Base-by-base conservation (phyloP, 2,888 invertebrate genomes). In the Himalopsyche kuldschensis region DNA sequence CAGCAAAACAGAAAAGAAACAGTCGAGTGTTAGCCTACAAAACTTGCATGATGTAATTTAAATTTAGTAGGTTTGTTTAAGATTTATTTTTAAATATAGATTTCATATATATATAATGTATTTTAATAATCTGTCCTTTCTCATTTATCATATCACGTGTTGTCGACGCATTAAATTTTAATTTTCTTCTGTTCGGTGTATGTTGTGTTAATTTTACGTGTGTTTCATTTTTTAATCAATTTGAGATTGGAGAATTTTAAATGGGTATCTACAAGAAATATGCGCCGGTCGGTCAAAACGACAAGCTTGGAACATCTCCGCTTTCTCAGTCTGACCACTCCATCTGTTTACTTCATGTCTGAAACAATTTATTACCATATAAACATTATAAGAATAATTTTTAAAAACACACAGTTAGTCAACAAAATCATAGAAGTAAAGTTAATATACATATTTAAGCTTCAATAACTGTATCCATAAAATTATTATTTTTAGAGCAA, bases 201-300 rank as follows among this genome's bases (percentile, higher is more conserved):
- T 35, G 41, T 78, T 78, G 46, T 35, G 20, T 20, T 20, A 69
- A 11, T 69, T 69, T 69, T 30, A 63, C 10, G 69, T 55, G n/a
- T 69, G 69, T 69, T 69, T 69, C 27, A 27, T 27, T 27, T 69
- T 30, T 20, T 1, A 4, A 24, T 24, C 24, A 24, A 10, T 55
- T 55, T 55, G 55, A 55, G 55, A 55, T 69, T 69, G 69, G 69
- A 30, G 69, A 47, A 46, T 78, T 46, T 83, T 80, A 76, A 83
- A 85, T 84, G 77, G 79, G 77, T 85, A 85, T 85, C 85, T 85
- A 85, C 85, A 85, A 82, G 63, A 80, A 82, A 83, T 79, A 55
- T 85, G 63, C 82, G 69, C 75, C 80, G 79, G 69, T 69, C 82
- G 32, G 78, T 76, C 80, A 32, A 46, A 47, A 79, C 78, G 24